Base-by-base conservation (phyloP, 2,113 vertebrate species). In the Garra rufa region DNA sequence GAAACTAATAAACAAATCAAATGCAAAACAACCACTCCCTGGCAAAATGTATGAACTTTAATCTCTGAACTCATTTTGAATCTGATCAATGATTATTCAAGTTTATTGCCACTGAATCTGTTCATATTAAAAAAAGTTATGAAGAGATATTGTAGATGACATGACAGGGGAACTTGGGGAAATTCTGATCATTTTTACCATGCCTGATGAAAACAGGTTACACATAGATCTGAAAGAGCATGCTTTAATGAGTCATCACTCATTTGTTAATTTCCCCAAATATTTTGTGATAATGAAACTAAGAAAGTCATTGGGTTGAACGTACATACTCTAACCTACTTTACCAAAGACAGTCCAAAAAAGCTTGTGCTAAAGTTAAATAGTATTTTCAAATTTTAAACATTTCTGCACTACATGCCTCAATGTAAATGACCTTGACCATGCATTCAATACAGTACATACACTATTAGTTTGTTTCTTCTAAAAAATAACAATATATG, bases 31-130 rank as follows among this genome's bases (percentile, higher is more conserved):
- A 6, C n/a, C 1, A n/a, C 70, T 46, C 41, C n/a, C 43, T 73
- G 5, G 6, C 43, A 46, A 46, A 71, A 38, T 41, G 17, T 70
- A 41, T 70, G 67, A 41, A 6, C 52, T 57, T 78, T 61, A 11
- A 43, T 17, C 15, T 13, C 38, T 46, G 5, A 43, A 30, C 8
- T 11, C 44, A 63, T 44, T 79, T 44, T 46, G 34, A 38, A 59
- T 41, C 55, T 61, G 2, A 78, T 78, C 7, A 78, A 61, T 79
- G n/a, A 77, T 41, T 38, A 59, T 57, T 76, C 17, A 41, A 11
- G 44, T 79, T 79, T 63, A 79, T 15, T 4, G 38, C 2, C 55
- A 79, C 13, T 28, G 14, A 6, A 61, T 19, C 38, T 46, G 55
- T 75, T 3, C 8, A 44, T 44, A 78, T 43, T 17, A 75, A 17